Percentiles rank a stretch among this genome's conserved stretches.
Conservation (phyloP, 2,113 vertebrate species). For the Thalassoma bifasciatum region DNA sequence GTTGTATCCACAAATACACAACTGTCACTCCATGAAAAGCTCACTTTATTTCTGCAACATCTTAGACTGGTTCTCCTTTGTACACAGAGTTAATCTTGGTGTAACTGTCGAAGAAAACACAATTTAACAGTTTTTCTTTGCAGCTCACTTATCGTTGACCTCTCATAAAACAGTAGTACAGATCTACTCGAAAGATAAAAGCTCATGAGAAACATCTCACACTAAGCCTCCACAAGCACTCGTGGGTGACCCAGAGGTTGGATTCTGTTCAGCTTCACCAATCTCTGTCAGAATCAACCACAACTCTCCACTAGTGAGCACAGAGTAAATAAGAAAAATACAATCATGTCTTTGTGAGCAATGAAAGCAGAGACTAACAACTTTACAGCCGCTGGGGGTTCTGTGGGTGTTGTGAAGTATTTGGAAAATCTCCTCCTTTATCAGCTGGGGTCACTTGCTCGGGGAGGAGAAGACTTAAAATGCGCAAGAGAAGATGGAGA, state of each 20-base stretch:
- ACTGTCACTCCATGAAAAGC: neutral
- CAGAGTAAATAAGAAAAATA: constrained; percentile 29
- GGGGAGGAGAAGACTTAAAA: constrained; percentile 70
- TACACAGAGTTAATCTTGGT: neutral
- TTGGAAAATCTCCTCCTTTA: constrained; percentile 76
- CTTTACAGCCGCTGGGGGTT: constrained; percentile 41
- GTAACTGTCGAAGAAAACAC: neutral
- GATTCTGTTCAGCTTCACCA: constrained; percentile 22
- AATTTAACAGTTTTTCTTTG: neutral
- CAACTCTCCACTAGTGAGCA: constrained; percentile 21
- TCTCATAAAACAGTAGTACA: constrained; percentile 12
- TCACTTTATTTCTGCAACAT: neutral
- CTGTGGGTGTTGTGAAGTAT: constrained; percentile 79
- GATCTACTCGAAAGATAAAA: constrained; percentile 53
- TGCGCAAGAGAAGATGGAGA: constrained; percentile 69
- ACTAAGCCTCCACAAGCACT: constrained; percentile 24
- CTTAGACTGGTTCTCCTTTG: neutral
- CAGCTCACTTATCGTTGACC: constrained; percentile 8
- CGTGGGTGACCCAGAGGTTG: constrained; percentile 45
- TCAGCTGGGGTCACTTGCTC: constrained; percentile 58
- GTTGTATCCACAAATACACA: no score
- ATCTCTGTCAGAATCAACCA: constrained; percentile 22
- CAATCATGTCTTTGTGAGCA: constrained; percentile 67
- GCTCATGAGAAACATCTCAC: constrained; percentile 45
- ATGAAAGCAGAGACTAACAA: constrained; percentile 43